These are phyloP conservation scores for Bradynema listronoti DNA, from an alignment of 1,140 invertebrate species.

Conservation along the genomic window DNA sequence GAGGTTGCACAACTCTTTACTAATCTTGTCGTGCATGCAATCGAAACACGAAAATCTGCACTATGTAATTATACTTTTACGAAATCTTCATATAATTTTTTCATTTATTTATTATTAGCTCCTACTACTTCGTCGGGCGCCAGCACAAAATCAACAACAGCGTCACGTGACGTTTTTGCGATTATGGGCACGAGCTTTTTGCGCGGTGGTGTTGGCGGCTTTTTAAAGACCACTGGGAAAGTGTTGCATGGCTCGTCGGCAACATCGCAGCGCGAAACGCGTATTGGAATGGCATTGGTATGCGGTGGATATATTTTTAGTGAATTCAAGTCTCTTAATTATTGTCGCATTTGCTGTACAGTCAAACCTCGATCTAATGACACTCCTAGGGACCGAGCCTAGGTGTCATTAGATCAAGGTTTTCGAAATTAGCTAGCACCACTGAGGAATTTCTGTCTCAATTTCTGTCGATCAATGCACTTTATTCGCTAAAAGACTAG, in stretches of 20 bases:
- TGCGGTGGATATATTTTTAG: constrained; percentile 73
- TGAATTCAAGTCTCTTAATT: not conserved
- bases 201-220: constrained; percentile 80
- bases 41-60: constrained; percentile 66
- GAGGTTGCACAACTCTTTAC: constrained; percentile 83
- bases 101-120: constrained; percentile 18
- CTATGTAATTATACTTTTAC: not conserved
- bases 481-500: no score
- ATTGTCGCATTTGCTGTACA: constrained; percentile 2
- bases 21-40: constrained; percentile 63
- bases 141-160: constrained; percentile 21
- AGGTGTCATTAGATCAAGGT: no score
- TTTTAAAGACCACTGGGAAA: constrained; percentile 78
- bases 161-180: constrained; percentile 70
- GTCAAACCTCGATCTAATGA: no score
- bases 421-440: no score
- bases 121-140: not conserved
- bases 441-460: no score
- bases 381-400: no score
- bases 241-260: constrained; percentile 92
- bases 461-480: no score
- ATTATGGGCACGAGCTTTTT: constrained; percentile 89
- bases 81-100: no score
- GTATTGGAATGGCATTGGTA: constrained; percentile 71
- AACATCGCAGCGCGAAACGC: constrained; percentile 88